Evolutionary conservation across 2,888 invertebrate species (phyloP).

Genomic region (Petrophora chlorosata): DNA sequence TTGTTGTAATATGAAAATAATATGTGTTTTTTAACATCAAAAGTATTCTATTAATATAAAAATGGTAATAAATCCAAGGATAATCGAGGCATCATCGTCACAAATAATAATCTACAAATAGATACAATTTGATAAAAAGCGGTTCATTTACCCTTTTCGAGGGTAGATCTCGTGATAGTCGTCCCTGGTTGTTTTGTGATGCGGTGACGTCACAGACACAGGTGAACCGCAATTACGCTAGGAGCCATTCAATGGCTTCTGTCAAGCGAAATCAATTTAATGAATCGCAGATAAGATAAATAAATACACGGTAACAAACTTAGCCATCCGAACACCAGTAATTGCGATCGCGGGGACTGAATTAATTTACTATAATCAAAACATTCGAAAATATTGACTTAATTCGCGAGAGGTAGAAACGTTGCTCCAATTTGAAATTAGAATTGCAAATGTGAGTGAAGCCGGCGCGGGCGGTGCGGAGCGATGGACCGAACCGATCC

Average conservation of each 20-base stretch:
- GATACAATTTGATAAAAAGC: too few relatives aligned
- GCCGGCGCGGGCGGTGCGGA: constrained; percentile 39
- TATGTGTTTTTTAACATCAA: too few relatives aligned
- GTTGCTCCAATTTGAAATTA: constrained; percentile 29
- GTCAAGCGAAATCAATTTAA: constrained; percentile 8
- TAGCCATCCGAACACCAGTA: constrained; percentile 3
- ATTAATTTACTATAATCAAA: constrained; percentile 22
- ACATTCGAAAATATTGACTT: constrained; percentile 19
- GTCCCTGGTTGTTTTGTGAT: too few relatives aligned
- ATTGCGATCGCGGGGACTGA: not conserved
- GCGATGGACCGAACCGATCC: constrained; percentile 63
- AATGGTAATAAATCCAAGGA: too few relatives aligned
- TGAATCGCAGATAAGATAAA: constrained; percentile 8
- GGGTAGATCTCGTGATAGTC: not conserved
- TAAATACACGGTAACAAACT: not conserved
- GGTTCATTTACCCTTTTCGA: not conserved
- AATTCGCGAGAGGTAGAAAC: constrained; percentile 12
- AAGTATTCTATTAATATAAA: too few relatives aligned
- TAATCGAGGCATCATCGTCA: too few relatives aligned
- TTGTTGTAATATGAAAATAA: too few relatives aligned
- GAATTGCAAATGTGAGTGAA: constrained; percentile 41
- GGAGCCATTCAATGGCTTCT: not conserved
- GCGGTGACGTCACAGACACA: constrained; percentile 1
- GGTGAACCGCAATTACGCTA: constrained; percentile 8
- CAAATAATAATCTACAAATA: too few relatives aligned